phyloP scores from a whole-genome alignment of 2,113 vertebrate genomes.

The Cyprinus carpio region DNA sequence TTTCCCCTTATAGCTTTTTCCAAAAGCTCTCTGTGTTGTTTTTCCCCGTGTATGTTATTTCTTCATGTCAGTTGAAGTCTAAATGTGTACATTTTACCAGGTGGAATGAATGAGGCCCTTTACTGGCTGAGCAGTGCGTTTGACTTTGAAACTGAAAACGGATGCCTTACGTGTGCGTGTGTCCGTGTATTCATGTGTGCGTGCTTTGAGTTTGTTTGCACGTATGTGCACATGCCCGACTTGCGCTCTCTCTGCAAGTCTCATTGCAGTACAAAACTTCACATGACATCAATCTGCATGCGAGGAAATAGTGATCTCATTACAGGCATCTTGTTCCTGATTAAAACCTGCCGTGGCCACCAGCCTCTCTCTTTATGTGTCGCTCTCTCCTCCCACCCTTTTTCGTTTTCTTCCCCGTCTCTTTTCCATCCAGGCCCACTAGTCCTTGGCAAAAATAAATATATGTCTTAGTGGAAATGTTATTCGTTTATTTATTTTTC shows the following conservation, averaged over 20 bases:
- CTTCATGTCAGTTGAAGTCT: slow-evolving; percentile 72
- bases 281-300: slow-evolving; percentile 76
- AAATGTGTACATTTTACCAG: slow-evolving; percentile 74
- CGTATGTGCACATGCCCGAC: slow-evolving; percentile 44
- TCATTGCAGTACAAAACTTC: slow-evolving; percentile 67
- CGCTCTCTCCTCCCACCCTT: slow-evolving; percentile 11
- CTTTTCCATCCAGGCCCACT: slow-evolving; percentile 35
- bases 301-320: slow-evolving; percentile 79
- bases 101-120: slow-evolving; percentile 77
- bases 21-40: slow-evolving; percentile 63
- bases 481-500: slow-evolving; percentile 52
- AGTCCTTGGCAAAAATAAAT: slow-evolving; percentile 39
- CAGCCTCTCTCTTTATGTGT: slow-evolving; percentile 48
- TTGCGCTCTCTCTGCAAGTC: slow-evolving; percentile 54
- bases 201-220: slow-evolving; percentile 29
- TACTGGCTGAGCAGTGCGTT: slow-evolving; percentile 74
- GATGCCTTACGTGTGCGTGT: slow-evolving; percentile 28
- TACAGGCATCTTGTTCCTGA: slow-evolving; percentile 76
- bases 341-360: slow-evolving; percentile 72
- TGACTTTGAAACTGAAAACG: slow-evolving; percentile 70
- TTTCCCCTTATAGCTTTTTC: slow-evolving; percentile 62
- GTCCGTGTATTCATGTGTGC: slow-evolving; percentile 7
- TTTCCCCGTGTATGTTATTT: slow-evolving; percentile 74
- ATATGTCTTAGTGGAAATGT: neutral
- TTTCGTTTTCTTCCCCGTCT: neutral